These are phyloP conservation scores for Numida meleagris DNA, from an alignment of 2,113 vertebrate genomes.

Conservation along the genomic window DNA sequence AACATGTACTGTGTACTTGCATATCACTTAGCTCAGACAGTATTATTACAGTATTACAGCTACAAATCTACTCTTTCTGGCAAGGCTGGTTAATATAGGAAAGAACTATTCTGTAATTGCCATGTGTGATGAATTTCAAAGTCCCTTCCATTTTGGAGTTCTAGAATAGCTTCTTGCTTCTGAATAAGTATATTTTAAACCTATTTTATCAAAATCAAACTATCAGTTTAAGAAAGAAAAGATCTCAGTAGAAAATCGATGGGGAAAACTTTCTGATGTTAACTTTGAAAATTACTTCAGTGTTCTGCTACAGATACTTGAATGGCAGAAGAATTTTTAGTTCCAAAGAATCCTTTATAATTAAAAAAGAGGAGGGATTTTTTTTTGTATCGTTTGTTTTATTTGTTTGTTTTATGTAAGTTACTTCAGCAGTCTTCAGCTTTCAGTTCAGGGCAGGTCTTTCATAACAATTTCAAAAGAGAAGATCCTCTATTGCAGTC, in stretches of 20 bases:
- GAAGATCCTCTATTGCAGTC: background rate
- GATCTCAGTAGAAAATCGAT: background rate
- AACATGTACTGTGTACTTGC: background rate
- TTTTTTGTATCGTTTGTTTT: background rate
- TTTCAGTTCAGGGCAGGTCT: background rate
- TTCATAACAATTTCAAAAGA: background rate
- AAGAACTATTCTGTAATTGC: background rate
- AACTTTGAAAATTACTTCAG: background rate
- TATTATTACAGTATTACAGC: background rate
- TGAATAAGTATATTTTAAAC: background rate
- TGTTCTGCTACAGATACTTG: background rate
- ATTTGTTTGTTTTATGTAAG: background rate
- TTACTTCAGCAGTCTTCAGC: fast-evolving
- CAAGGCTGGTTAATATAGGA: background rate
- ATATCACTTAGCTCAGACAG: background rate
- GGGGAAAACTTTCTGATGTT: background rate
- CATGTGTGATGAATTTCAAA: background rate
- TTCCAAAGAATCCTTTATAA: background rate
- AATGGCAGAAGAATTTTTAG: background rate
- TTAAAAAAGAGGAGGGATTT: background rate
- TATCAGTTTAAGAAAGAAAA: background rate
- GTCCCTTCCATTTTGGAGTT: background rate
- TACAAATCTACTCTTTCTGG: background rate
- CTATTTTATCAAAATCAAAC: background rate
- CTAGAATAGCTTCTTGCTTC: background rate